Base-by-base conservation (phyloP, 2,113 vertebrate species). In the Natator depressus region DNA sequence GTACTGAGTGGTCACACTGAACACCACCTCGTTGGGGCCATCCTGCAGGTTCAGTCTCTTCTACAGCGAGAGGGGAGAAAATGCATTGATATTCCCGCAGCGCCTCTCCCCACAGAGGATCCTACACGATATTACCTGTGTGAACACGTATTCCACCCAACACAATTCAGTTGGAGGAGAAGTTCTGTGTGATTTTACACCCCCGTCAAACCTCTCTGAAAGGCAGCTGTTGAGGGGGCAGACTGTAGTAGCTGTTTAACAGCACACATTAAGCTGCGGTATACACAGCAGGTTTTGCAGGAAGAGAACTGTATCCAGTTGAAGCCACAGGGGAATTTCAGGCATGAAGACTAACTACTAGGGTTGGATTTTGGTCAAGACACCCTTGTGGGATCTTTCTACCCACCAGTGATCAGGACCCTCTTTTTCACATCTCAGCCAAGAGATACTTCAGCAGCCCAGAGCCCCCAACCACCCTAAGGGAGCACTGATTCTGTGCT, bases 1-100 rank as follows among this genome's bases (percentile, higher is more conserved):
- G 96, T 99, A 99, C 89, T 99, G 99, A 50, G 99, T 99, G 1
- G 99, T 99, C 96, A 99, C 99, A 0, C 99, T 99, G 98, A 99
- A 99, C 46, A 98, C 98, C 89, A 99, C 99, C 14, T 99, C 98
- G 0, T 99, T 99, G 91, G 99, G 98, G 27, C 99, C 99, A 29
- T 99, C 99, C 7, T 98, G 98, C 91, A 99, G 98, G 79, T 99
- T 99, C 83, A 99, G 96, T 62, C 76, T 96, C 89, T 97, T 97
- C 99, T 99, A 69, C 5, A 82, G 38, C 31, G 22, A 87, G 9
- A 90, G 49, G 8, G 65, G 14, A 25, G 27, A 93, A 54, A 2
- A 47, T 25, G 29, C 9, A 3, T 46, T 10, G 16, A 16, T 27
- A 47, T 46, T 47, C 42, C 1, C 46, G 27, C 42, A 27, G 42